Evolutionary conservation across 2,797 vertebrate species (phyloP), one percentile per base, ranked within the genome.

Genomic region (Enteromius viviparus): DNA sequence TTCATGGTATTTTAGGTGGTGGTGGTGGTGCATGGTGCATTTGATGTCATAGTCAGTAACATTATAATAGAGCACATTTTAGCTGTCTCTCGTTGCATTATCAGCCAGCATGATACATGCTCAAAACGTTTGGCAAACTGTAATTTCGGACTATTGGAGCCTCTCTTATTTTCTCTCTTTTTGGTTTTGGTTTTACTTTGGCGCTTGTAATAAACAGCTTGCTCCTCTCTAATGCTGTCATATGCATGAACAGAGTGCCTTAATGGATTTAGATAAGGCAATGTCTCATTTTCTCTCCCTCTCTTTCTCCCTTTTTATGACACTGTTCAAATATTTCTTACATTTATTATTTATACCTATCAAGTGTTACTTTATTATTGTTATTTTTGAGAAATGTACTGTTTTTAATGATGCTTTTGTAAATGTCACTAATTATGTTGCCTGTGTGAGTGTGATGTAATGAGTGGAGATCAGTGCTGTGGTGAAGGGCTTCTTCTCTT

Each of bases 391-490:
- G 23, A 12, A 65, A 51, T 72, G 6, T 77, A 58, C 6, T 74
- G 34, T 21, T 40, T 66, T 29, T 32, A 8, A 55, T 34, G 51
- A 40, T 91, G 76, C n/a, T 80, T 76, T 70, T 92, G 72, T 91
- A 84, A 84, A 71, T 91, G 89, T 88, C 86, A 91, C 87, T 93
- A 93, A 94, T 89, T 69, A 11, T 94, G 86, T 91, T 53, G 91
- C 80, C 82, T 90, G 91, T 91, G 86, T 92, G 93, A 91, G 88
- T 94, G 93, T 90, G 87, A 42, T 77, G 55, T 72, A 37, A 91
- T 91, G 91, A 89, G 90, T 89, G 92, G 88, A 89, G 87, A 78
- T 89, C 88, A 90, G 89, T 92, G 89, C 79, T 89, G 87, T 89
- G 90, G 88, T 89, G 89, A 81, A 81, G 86, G 69, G 79, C n/a